Percentiles rank a stretch among this genome's conserved stretches.
These are phyloP conservation scores for Polypedilum pembai DNA, from an alignment of 1,140 invertebrate species.

Conservation along the genomic window DNA sequence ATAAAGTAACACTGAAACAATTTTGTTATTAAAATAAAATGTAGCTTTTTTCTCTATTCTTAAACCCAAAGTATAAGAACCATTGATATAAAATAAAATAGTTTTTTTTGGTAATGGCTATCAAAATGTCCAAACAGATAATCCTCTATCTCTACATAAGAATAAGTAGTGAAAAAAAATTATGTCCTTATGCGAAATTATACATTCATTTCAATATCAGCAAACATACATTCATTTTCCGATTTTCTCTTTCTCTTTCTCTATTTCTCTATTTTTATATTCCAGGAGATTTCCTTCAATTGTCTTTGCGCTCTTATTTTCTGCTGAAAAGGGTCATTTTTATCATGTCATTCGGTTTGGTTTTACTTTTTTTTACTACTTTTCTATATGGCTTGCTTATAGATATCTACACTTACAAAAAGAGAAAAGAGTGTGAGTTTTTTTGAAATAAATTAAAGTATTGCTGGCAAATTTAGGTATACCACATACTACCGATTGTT, in stretches of 20 bases:
- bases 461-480: neutral
- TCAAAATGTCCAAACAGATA: conserved; percentile 12
- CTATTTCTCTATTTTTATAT: neutral
- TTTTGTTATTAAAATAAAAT: too few species aligned
- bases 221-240: neutral
- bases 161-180: neutral
- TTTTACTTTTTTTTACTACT: conserved; percentile 7
- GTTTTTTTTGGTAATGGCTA: neutral
- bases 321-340: conserved; percentile 17
- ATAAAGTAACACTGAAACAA: too few species aligned
- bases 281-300: conserved; percentile 5
- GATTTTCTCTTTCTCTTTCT: too few species aligned
- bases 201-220: conserved; percentile 7
- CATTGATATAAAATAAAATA: neutral
- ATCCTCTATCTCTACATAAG: neutral
- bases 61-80: neutral
- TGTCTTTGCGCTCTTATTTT: neutral
- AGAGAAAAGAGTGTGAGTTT: neutral
- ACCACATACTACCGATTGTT: conserved; percentile 4
- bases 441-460: neutral
- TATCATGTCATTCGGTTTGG: conserved; percentile 5
- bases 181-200: neutral
- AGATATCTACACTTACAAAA: too few species aligned
- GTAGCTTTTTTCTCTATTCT: too few species aligned
- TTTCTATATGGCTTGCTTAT: neutral